Base-by-base conservation (phyloP, 2,888 invertebrate species). In the Scaptomyza parva region DNA sequence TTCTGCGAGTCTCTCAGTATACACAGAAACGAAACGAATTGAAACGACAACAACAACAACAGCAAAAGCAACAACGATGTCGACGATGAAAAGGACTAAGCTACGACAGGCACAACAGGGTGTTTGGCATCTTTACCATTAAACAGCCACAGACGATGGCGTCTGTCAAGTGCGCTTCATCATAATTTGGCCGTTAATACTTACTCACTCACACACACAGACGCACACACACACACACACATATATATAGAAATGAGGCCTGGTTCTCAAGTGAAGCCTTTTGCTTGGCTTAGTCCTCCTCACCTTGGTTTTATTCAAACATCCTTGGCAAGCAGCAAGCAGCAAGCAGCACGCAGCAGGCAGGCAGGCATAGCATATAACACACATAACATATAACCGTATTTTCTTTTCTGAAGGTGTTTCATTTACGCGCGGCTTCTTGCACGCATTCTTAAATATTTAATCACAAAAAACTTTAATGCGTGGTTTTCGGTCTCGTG, bases 101-200 rank as follows among this genome's bases (percentile, higher is more conserved):
- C n/a, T n/a, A n/a, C n/a, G 24, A 35, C 35, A 48, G 48, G 55
- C 47, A 51, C 24, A 14, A 87, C 82, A 85, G 88, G 82, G 82
- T 82, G 79, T 48, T 66, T 41, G 39, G 18, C 7, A 39, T 17
- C 18, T 40, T 30, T 18, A 28, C 7, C 47, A 37, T 64, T 78
- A 71, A 71, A 62, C 64, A 64, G 80, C 81, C 64, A 52, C 76
- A 67, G 74, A 77, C 61, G 57, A 57, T 44, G 59, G 65, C 61
- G 77, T 69, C 63, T 76, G 86, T 82, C 84, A 86, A 83, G 86
- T 71, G 60, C 54, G 83, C 70, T 86, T 65, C 86, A 83, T 88
- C 84, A 83, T 83, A 86, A 86, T 88, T 83, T 76, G 70, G 70
- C 67, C 62, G 74, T 88, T 76, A 83, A 86, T 79, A 73, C 76